Percentiles rank a stretch among this genome's conserved stretches.
phyloP scores from a whole-genome alignment of 1,140 invertebrate species.

The Oedothorax gibbosus region DNA sequence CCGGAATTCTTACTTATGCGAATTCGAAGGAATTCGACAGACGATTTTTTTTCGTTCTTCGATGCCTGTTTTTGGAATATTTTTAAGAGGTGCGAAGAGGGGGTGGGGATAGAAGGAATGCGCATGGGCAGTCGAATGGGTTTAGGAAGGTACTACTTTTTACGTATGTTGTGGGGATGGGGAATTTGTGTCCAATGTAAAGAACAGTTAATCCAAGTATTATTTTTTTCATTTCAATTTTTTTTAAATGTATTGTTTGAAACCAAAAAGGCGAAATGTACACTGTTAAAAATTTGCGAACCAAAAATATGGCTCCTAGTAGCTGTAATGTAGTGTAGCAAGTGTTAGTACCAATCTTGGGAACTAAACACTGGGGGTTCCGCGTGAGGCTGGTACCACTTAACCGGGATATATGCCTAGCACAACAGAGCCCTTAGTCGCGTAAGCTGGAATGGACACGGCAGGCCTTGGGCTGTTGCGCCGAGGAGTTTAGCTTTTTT shows the following conservation, averaged over 20 bases:
- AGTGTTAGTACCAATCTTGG: too few relatives aligned
- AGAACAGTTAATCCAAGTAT: background rate
- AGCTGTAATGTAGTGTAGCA: too few relatives aligned
- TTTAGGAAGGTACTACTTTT: background rate
- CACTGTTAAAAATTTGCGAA: background rate
- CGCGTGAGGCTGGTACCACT: too few relatives aligned
- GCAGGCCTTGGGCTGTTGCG: too few relatives aligned
- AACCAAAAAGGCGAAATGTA: background rate
- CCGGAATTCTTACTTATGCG: conserved; percentile 43
- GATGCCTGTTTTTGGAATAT: conserved; percentile 32
- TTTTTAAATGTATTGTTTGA: too few relatives aligned
- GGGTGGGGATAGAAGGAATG: conserved; percentile 11
- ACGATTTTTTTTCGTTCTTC: conserved; percentile 20
- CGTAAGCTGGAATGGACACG: too few relatives aligned
- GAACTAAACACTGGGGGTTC: too few relatives aligned
- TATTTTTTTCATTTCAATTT: background rate
- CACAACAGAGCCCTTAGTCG: too few relatives aligned
- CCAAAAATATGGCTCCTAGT: background rate
- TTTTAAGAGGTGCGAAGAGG: conserved; percentile 13
- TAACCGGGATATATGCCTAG: too few relatives aligned
- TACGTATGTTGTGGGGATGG: background rate
- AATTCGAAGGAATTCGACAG: conserved; percentile 47
- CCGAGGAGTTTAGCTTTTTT: too few relatives aligned
- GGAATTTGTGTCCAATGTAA: background rate
- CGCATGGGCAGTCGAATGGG: conserved; percentile 24